These are phyloP conservation scores for Drosophila maculinotata DNA, from an alignment of 2,888 invertebrate species.

Conservation along the genomic window DNA sequence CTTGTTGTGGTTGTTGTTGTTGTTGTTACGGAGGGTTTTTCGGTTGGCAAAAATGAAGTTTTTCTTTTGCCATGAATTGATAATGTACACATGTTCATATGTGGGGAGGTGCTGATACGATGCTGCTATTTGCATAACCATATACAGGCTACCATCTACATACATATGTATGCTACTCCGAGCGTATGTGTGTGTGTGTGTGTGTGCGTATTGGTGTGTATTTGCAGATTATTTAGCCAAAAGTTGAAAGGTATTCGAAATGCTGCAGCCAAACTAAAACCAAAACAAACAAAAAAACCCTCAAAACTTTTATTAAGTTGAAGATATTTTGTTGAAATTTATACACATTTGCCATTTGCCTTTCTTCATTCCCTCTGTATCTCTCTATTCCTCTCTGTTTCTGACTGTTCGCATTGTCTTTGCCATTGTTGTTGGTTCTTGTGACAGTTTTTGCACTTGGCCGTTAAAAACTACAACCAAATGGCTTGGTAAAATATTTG, in stretches of 20 bases:
- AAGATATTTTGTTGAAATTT: slow-evolving; percentile 79
- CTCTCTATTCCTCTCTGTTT: not conserved
- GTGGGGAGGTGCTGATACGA: slow-evolving; percentile 53
- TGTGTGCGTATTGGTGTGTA: slow-evolving; percentile 44
- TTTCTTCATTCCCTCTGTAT: not conserved
- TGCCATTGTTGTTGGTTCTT: slow-evolving; percentile 31
- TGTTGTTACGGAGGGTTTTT: slow-evolving; percentile 56
- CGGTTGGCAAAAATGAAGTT: slow-evolving; percentile 75
- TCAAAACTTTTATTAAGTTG: slow-evolving; percentile 76
- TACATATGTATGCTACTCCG: slow-evolving; percentile 11
- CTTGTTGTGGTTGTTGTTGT: slow-evolving; percentile 28
- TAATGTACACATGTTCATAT: slow-evolving; percentile 79
- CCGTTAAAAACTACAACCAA: slow-evolving; percentile 72
- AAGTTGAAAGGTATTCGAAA: slow-evolving; percentile 76
- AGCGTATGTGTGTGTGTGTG: slow-evolving; percentile 38
- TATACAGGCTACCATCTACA: slow-evolving; percentile 34
- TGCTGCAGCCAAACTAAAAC: slow-evolving; percentile 59
- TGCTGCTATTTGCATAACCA: slow-evolving; percentile 72
- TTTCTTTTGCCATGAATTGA: slow-evolving; percentile 78
- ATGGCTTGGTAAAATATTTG: slow-evolving; percentile 64
- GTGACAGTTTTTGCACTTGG: slow-evolving; percentile 47
- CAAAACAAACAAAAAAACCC: slow-evolving; percentile 46
- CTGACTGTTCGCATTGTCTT: slow-evolving; percentile 32
- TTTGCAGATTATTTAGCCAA: slow-evolving; percentile 77
- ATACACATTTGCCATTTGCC: slow-evolving; percentile 72